Base-by-base conservation (phyloP, 2,113 vertebrate species). In the Chlamydotis undulata region DNA sequence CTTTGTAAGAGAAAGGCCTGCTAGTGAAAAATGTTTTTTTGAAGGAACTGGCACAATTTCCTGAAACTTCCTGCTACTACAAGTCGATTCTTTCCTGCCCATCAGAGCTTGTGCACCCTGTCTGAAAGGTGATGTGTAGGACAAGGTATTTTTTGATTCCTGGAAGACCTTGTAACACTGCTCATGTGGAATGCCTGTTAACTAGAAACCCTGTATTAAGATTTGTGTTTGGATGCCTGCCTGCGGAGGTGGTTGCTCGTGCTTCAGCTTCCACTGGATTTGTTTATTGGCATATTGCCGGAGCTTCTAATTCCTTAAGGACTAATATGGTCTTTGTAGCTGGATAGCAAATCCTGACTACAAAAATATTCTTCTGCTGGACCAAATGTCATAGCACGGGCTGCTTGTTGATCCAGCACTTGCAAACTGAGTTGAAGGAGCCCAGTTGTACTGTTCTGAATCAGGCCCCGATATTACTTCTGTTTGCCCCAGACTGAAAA, bases 201-300 rank as follows among this genome's bases (percentile, higher is more conserved):
- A 35, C 53, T 68, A 7, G 59, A 76, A 89, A 26, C 28, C 19
- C 19, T 81, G 19, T 55, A 5, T 6, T 74, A 47, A 26, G 41
- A 10, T 31, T 70, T 22, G n/a, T 41, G 9, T 37, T 85, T 77
- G 55, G 22, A 61, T 61, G 50, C 19, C 25, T 37, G 61, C 52
- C 22, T 68, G 5, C 25, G 70, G 47, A 55, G 43, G 29, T 81
- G 47, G 12, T 33, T 92, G 75, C 82, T 94, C 4, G 0, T 94
- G 90, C 89, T 94, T 91, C 74, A 77, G 76, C 90, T 96, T 96
- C 64, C 59, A 39, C 33, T 56, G 76, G 50, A 60, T 93, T 90
- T 93, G 52, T 77, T 90, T 93, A 64, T 64, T 96, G 90, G 90
- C 71, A 35, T 61, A 9, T 2, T 19, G 65, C 87, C 70, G 71